Evolutionary conservation across 2,113 vertebrate species (phyloP).

Genomic region (Hypocryptadius cinnamomeus): DNA sequence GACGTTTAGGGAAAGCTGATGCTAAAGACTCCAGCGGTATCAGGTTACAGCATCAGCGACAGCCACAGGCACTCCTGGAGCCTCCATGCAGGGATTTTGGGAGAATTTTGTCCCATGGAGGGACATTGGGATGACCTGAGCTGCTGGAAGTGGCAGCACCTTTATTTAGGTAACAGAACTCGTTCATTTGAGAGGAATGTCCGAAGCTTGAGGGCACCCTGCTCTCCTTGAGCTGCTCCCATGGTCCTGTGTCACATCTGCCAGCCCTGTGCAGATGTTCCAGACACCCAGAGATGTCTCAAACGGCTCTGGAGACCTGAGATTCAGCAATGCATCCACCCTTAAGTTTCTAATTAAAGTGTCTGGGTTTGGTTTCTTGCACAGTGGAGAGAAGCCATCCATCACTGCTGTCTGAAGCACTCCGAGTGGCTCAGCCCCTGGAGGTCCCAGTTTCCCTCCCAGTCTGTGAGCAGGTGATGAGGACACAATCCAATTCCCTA

Average conservation of each 20-base stretch:
- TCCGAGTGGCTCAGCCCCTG: neutral
- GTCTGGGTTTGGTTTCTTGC: neutral
- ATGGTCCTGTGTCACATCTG: neutral
- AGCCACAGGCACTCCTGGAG: neutral
- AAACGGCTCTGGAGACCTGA: neutral
- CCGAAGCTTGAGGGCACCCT: neutral
- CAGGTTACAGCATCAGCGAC: neutral
- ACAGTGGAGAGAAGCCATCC: neutral
- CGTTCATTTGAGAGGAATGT: neutral
- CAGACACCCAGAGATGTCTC: neutral
- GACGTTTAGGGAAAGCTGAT: neutral
- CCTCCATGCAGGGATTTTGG: neutral
- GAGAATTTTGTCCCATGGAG: neutral
- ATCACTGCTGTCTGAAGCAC: neutral
- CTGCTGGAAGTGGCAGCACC: neutral
- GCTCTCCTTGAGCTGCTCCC: neutral
- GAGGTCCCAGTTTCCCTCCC: neutral
- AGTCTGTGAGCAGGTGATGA: neutral
- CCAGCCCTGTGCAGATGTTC: neutral
- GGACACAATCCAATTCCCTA: neutral
- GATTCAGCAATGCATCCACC: neutral
- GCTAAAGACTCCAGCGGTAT: neutral
- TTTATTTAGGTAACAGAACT: neutral
- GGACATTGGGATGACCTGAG: neutral
- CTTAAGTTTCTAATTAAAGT: neutral